Conservation (phyloP, 2,797 vertebrate genomes). For the Neoniphon sammara region DNA sequence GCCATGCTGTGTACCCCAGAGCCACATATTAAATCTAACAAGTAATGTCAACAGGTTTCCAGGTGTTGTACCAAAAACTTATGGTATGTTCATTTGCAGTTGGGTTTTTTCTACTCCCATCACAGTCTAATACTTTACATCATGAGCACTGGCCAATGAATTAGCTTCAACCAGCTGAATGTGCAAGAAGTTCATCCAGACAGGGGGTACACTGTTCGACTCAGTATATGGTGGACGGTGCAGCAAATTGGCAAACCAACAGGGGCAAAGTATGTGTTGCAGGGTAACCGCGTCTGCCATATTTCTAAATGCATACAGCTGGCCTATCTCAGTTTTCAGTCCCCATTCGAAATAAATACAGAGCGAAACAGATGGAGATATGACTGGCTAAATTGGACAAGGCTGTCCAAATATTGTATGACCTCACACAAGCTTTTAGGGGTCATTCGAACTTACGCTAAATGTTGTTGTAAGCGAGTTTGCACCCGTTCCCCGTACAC, state of each 20-base stretch:
- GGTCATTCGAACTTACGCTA: conserved; percentile 69
- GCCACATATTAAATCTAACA: conserved; percentile 53
- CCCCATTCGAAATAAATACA: conserved; percentile 73
- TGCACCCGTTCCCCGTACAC: conserved; percentile 48
- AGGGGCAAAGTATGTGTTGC: conserved; percentile 31
- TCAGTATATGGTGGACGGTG: conserved; percentile 35
- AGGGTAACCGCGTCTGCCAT: conserved; percentile 59
- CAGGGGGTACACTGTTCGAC: conserved; percentile 60
- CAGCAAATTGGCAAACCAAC: conserved; percentile 64
- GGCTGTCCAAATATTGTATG: conserved; percentile 78
- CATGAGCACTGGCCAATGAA: conserved; percentile 51
- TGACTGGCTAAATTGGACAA: conserved; percentile 75
- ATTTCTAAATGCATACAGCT: conserved; percentile 78
- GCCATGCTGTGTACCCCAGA: not conserved
- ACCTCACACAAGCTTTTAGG: conserved; percentile 75
- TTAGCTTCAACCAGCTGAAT: conserved; percentile 53
- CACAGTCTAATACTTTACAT: conserved; percentile 36
- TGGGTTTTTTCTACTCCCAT: conserved; percentile 24
- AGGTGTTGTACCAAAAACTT: conserved; percentile 42
- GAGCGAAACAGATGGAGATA: conserved; percentile 76
- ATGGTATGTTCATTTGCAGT: conserved; percentile 51
- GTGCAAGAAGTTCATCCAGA: conserved; percentile 52
- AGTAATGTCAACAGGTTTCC: conserved; percentile 49
- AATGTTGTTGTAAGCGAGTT: conserved; percentile 70
- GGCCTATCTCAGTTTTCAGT: conserved; percentile 75